Evolutionary conservation across 2,113 vertebrate genomes (phyloP).

Genomic region (Trogon surrucura): DNA sequence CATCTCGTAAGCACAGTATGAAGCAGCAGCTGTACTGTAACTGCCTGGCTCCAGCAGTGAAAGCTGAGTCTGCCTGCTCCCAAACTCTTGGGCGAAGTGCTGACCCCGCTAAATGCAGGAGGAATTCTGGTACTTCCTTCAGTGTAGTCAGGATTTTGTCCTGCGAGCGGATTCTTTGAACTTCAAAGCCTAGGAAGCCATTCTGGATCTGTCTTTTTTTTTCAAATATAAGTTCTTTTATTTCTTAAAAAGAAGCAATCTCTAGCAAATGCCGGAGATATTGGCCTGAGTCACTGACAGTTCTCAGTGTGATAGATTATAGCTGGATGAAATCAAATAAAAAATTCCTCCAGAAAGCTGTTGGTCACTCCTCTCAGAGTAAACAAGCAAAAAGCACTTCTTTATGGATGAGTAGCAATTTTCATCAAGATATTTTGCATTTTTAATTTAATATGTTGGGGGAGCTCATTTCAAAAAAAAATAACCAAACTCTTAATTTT

Average conservation of each 20-base stretch:
- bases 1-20: conserved; percentile 4
- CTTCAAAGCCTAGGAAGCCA: background rate
- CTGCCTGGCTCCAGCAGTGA: background rate
- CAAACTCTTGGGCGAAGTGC: background rate
- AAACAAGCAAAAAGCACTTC: background rate
- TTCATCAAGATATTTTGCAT: background rate
- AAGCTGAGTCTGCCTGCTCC: background rate
- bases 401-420: background rate
- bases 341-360: background rate
- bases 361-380: background rate
- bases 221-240: background rate
- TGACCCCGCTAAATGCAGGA: background rate
- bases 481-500: background rate
- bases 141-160: background rate
- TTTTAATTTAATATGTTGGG: background rate
- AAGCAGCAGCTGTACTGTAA: conserved; percentile 32
- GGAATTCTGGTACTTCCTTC: background rate
- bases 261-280: background rate
- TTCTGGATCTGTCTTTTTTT: background rate
- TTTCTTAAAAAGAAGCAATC: background rate
- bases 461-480: background rate
- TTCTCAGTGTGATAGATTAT: background rate
- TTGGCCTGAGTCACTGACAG: background rate
- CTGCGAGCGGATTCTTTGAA: background rate
- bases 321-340: background rate